These are phyloP conservation scores for Tachina fera DNA, from an alignment of 2,888 invertebrate genomes.

Conservation along the genomic window DNA sequence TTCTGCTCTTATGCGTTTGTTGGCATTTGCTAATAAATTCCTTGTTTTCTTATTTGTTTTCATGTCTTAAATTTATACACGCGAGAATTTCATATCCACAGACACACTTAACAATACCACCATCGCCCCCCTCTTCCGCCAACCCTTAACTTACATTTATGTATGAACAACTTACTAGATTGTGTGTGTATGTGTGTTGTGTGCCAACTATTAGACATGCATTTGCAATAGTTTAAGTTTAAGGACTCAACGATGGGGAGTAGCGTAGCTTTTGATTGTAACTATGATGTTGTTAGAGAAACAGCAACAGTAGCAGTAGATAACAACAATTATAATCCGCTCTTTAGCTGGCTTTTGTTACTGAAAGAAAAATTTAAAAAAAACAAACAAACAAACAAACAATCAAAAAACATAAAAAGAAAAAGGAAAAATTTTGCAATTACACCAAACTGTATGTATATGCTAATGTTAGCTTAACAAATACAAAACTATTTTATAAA, in stretches of 20 bases:
- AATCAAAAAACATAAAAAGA: not conserved
- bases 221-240: constrained; percentile 46
- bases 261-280: not conserved
- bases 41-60: constrained; percentile 64
- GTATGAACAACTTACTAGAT: constrained; percentile 15
- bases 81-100: constrained; percentile 45
- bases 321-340: constrained; percentile 46
- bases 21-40: constrained; percentile 69
- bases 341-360: constrained; percentile 34
- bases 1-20: constrained; percentile 61
- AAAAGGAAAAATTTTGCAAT: not conserved
- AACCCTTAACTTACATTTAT: not conserved
- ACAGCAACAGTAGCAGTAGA: constrained; percentile 24
- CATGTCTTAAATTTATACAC: constrained; percentile 61
- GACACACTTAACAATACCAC: not conserved
- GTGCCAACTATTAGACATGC: constrained; percentile 22
- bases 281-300: not conserved
- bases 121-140: not conserved
- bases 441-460: too few relatives aligned
- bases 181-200: too few relatives aligned
- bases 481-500: not conserved
- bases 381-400: not conserved
- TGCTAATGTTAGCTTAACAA: not conserved
- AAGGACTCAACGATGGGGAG: constrained; percentile 36
- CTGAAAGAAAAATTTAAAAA: not conserved